Percentiles rank a stretch among this genome's conserved stretches.
Conservation (phyloP, 1,140 invertebrate species). For the Frieseomelitta varia region DNA sequence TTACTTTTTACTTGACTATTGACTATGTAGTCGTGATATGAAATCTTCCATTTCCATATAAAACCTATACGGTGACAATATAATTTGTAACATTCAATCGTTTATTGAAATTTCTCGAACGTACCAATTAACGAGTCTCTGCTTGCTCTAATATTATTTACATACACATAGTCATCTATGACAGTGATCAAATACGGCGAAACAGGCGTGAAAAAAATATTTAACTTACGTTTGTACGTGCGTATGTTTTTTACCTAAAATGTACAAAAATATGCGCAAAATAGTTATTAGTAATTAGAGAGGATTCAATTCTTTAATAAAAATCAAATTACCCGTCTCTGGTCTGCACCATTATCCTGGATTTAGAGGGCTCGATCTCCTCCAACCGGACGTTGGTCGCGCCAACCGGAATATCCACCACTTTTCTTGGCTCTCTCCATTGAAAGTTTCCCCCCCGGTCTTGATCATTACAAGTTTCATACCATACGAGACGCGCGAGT, state of each 20-base stretch:
- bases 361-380: constrained; percentile 82
- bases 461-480: constrained; percentile 47
- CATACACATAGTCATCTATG: too few relatives aligned
- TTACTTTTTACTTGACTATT: neutral
- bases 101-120: too few relatives aligned
- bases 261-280: too few relatives aligned
- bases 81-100: too few relatives aligned
- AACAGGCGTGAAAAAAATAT: too few relatives aligned
- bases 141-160: too few relatives aligned
- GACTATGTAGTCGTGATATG: neutral
- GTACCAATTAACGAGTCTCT: too few relatives aligned
- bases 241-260: too few relatives aligned
- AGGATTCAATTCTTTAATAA: neutral
- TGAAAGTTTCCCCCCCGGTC: constrained; percentile 23
- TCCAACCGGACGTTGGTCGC: constrained; percentile 84
- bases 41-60: neutral
- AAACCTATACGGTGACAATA: neutral
- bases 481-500: neutral
- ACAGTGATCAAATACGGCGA: too few relatives aligned
- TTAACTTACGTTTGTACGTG: too few relatives aligned
- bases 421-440: constrained; percentile 80
- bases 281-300: neutral
- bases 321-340: constrained; percentile 69
- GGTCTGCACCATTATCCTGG: constrained; percentile 82
- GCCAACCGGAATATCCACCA: constrained; percentile 81